A percentile compares a stretch with the other conserved stretches of the same genome.
These are phyloP conservation scores for Cryptus viduatorius DNA, from an alignment of 2,888 invertebrate genomes.

Conservation along the genomic window DNA sequence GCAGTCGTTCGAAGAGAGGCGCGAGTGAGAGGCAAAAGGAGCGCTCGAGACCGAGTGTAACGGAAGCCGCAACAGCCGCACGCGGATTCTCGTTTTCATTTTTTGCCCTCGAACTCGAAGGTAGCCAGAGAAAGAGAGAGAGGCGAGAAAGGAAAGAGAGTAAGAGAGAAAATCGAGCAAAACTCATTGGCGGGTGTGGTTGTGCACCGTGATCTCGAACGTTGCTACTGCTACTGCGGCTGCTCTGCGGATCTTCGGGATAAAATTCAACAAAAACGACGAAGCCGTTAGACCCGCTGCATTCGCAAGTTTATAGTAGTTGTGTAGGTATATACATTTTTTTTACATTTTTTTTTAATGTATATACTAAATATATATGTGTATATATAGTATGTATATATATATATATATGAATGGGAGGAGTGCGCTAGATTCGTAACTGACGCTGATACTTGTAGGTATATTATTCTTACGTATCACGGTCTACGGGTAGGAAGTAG, in stretches of 20 bases:
- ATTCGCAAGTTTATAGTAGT: constrained; percentile 19
- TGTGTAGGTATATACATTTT: background rate
- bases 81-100: constrained; percentile 79
- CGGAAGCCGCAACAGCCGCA: constrained; percentile 81
- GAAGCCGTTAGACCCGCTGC: constrained; percentile 77
- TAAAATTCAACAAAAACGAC: constrained; percentile 80
- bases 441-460: background rate
- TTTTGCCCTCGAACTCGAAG: constrained; percentile 64
- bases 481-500: constrained; percentile 18
- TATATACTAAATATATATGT: background rate
- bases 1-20: constrained; percentile 28
- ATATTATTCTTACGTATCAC: background rate
- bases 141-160: constrained; percentile 32
- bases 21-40: constrained; percentile 40
- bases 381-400: background rate
- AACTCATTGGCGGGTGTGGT: constrained; percentile 66
- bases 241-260: constrained; percentile 67
- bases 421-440: too few relatives aligned
- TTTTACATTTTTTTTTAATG: background rate
- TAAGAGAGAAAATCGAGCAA: constrained; percentile 64
- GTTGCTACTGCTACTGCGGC: constrained; percentile 55
- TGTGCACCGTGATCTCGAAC: constrained; percentile 30
- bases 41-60: constrained; percentile 71
- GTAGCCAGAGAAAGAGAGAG: constrained; percentile 49
- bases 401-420: background rate